phyloP scores from a whole-genome alignment of 2,888 invertebrate species.

The Eupsilia transversa region DNA sequence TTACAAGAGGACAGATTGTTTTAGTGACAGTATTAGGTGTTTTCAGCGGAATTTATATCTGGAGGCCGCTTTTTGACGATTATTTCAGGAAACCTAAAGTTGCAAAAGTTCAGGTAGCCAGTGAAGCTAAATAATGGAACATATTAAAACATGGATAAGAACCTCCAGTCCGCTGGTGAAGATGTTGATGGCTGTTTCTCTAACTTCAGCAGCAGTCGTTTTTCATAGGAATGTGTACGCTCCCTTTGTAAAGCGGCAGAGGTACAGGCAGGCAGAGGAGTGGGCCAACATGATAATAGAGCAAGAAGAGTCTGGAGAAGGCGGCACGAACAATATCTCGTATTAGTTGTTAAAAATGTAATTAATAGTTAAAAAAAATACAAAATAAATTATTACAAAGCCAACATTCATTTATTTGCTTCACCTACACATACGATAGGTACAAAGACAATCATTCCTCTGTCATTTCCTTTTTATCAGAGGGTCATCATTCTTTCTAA shows the following conservation, averaged over 20 bases:
- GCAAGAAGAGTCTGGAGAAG: conserved; percentile 78
- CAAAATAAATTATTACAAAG: conserved; percentile 35
- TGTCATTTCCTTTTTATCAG: too few relatives aligned
- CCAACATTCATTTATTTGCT: conserved; percentile 13
- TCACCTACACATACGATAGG: not conserved
- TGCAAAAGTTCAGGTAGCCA: conserved; percentile 56
- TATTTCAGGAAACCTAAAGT: conserved; percentile 68
- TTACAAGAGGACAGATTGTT: conserved; percentile 83
- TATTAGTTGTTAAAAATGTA: conserved; percentile 64
- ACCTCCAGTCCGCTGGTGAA: conserved; percentile 80
- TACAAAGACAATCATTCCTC: too few relatives aligned
- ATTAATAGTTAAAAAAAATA: conserved; percentile 41
- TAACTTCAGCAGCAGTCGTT: conserved; percentile 78
- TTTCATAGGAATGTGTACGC: conserved; percentile 74
- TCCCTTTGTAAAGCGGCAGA: conserved; percentile 75
- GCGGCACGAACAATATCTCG: conserved; percentile 69
- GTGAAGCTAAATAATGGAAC: conserved; percentile 73
- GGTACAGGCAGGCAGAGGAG: conserved; percentile 78
- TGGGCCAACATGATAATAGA: conserved; percentile 84
- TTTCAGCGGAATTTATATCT: conserved; percentile 87
- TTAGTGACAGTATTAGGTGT: conserved; percentile 84
- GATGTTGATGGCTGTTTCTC: conserved; percentile 81
- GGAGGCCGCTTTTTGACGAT: conserved; percentile 86
- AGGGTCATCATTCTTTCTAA: too few relatives aligned
- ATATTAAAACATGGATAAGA: conserved; percentile 71